Evolutionary conservation across 2,888 invertebrate genomes (phyloP), one percentile per base, ranked within the genome.

Genomic region (Gibbula magus): DNA sequence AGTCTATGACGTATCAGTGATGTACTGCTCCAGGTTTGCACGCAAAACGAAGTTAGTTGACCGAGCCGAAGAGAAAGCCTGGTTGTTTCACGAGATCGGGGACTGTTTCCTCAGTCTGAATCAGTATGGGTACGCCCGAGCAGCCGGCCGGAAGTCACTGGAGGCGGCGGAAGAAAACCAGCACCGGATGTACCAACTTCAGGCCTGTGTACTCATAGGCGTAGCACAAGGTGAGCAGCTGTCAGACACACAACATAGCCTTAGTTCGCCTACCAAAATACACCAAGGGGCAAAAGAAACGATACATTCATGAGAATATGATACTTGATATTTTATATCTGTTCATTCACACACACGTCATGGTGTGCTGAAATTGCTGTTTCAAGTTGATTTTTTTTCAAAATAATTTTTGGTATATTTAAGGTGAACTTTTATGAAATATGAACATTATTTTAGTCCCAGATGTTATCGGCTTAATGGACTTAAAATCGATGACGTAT

Each of bases 71-170:
- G 88, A 89, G 76, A 85, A 86, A 0, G 84, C 88, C 0, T 84
- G 86, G 79, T 74, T 88, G 70, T 91, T 89, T 81, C 93, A 93
- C 82, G 93, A 93, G 86, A 93, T 93, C 10, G 93, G 93, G 22
- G 89, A 93, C 81, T 93, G 93, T 82, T 92, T 93, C 86, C 86
- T 93, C 73, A 91, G 91, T 84, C 84, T 91, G 77, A 88, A 86
- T 51, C 86, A 87, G 32, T 88, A 85, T 79, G 85, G 86, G 61
- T 86, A 88, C 77, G 89, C 91, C 10, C 79, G 84, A 51, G 89
- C 88, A 10, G 86, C 88, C 32, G 91, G 89, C n/a, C 81, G 87
- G 76, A 89, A 90, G 82, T 89, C 91, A 5, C 76, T 90, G 61
- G 85, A 83, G 25, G 85, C 88, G 29, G 90, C 91, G 8, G 79